phyloP scores from a whole-genome alignment of 2,113 vertebrate genomes.

The Pteronura brasiliensis region DNA sequence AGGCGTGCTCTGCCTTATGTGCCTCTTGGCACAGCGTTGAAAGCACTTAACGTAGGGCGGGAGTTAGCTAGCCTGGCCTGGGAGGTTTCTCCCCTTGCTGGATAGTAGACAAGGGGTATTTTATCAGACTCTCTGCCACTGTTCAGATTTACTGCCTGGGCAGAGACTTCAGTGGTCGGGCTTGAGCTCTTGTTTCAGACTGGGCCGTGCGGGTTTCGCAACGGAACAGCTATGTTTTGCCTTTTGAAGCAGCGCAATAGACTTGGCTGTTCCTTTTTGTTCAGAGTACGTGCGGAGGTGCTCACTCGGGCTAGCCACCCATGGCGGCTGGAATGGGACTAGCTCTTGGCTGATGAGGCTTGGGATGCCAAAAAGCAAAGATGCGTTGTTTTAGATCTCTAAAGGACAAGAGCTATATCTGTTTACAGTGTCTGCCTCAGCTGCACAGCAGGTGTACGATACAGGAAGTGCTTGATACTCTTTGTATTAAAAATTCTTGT shows the following conservation, averaged over 20 bases:
- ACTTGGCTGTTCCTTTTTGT: background rate
- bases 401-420: background rate
- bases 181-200: background rate
- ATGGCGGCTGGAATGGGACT: background rate
- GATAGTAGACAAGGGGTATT: background rate
- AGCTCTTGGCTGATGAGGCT: background rate
- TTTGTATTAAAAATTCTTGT: background rate
- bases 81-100: slow-evolving; percentile 30
- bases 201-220: background rate
- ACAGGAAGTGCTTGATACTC: background rate
- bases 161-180: slow-evolving; percentile 28
- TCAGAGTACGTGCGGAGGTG: background rate
- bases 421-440: background rate
- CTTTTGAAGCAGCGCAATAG: background rate
- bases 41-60: slow-evolving; percentile 10
- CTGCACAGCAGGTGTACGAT: background rate
- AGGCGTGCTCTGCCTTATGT: background rate
- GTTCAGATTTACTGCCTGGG: slow-evolving; percentile 24
- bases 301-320: background rate
- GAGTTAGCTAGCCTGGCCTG: background rate
- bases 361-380: background rate
- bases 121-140: slow-evolving; percentile 42
- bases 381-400: background rate
- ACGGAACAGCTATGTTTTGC: background rate
- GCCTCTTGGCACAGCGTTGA: slow-evolving; percentile 15